Evolutionary conservation across 1,140 invertebrate genomes (phyloP).

Genomic region (Drosophila bipectinata): DNA sequence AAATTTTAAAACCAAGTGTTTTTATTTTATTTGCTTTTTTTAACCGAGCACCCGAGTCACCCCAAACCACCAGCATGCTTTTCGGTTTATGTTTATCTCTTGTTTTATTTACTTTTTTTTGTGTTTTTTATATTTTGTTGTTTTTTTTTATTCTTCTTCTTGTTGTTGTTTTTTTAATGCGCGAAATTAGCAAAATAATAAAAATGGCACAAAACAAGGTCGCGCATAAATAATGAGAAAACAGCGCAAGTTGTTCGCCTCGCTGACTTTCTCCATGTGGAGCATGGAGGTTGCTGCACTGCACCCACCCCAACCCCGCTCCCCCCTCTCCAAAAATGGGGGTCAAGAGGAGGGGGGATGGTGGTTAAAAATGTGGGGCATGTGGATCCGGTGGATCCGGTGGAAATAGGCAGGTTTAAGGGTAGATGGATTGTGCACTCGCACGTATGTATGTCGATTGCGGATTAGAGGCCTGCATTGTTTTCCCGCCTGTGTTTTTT

Average conservation of each 20-base stretch:
- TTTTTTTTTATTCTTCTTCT: slow-evolving; percentile 22
- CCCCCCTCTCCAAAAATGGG: neutral
- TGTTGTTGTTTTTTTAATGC: slow-evolving; percentile 71
- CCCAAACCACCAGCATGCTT: slow-evolving; percentile 16
- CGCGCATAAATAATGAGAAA: slow-evolving; percentile 81
- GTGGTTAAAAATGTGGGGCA: neutral
- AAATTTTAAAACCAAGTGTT: slow-evolving; percentile 12
- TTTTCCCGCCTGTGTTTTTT: neutral
- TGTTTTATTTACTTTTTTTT: slow-evolving; percentile 2
- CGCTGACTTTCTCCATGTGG: slow-evolving; percentile 66
- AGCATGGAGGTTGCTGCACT: slow-evolving; percentile 2
- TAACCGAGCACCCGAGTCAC: slow-evolving; percentile 4
- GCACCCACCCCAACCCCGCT: slow-evolving; percentile 7
- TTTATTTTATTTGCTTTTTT: slow-evolving; percentile 31
- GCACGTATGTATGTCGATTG: slow-evolving; percentile 73
- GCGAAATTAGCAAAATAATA: slow-evolving; percentile 80
- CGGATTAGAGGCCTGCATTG: slow-evolving; percentile 64
- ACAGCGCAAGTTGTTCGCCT: slow-evolving; percentile 69
- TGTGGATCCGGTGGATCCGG: slow-evolving; percentile 1
- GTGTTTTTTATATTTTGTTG: slow-evolving; percentile 28
- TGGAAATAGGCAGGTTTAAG: slow-evolving; percentile 16
- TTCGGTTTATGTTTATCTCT: slow-evolving; percentile 29
- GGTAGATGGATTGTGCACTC: slow-evolving; percentile 56
- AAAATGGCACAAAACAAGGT: slow-evolving; percentile 81
- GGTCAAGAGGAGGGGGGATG: slow-evolving; percentile 5